These are phyloP conservation scores for Lithosia quadra DNA, from an alignment of 2,888 invertebrate species.

Conservation along the genomic window DNA sequence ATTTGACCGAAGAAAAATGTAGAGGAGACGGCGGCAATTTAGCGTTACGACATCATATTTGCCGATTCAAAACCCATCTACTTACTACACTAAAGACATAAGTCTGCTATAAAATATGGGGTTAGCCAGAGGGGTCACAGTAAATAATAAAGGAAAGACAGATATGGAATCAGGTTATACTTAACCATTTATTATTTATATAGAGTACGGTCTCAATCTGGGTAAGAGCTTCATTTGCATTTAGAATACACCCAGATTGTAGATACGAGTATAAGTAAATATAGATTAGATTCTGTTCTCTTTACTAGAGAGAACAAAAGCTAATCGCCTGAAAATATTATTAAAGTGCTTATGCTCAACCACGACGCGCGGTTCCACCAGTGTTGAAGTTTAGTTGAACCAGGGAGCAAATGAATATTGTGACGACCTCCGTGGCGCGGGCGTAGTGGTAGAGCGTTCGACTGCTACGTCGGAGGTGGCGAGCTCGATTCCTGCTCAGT, in stretches of 20 bases:
- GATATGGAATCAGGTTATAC: not conserved
- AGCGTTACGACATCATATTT: not conserved
- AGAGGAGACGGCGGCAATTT: not conserved
- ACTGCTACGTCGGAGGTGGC: no score
- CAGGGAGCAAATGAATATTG: not conserved
- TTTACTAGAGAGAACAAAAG: not conserved
- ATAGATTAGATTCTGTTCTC: not conserved
- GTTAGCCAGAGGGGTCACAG: not conserved
- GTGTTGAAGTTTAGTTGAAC: not conserved
- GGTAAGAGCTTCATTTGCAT: slow-evolving; percentile 1
- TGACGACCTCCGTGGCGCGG: no score
- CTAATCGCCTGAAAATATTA: not conserved
- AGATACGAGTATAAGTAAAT: not conserved
- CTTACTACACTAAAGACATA: not conserved
- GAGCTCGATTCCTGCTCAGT: no score
- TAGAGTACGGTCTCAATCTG: not conserved
- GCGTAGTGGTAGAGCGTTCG: no score
- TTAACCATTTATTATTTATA: not conserved
- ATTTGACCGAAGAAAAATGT: not conserved
- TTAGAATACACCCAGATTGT: slow-evolving; percentile 4
- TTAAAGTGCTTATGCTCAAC: not conserved
- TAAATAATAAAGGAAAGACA: not conserved
- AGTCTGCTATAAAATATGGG: not conserved
- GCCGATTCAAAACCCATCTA: no score
- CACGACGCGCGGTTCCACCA: no score